Base-by-base conservation (phyloP, 2,113 vertebrate genomes). In the Engystomops pustulosus region DNA sequence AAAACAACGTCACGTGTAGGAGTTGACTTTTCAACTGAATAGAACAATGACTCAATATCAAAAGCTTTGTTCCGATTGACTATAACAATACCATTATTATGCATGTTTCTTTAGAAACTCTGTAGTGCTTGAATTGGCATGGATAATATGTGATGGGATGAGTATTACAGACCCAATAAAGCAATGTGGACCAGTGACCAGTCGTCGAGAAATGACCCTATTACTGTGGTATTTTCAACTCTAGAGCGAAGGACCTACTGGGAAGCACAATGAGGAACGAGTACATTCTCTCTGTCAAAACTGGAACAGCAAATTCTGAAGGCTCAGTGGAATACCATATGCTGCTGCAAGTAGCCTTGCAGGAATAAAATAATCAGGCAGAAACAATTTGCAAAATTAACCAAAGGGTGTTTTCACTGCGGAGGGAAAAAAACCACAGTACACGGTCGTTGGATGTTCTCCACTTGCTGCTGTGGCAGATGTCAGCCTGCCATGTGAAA, bases 251-350 rank as follows among this genome's bases (percentile, higher is more conserved):
- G 14, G 44, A 77, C 71, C 72, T 77, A 47, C 45, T 78, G 8
- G 44, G 32, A 84, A 68, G 25, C 32, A 53, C 34, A 34, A 53
- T 4, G 32, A 71, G 79, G 32, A 38, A 81, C 68, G 23, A 77
- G 32, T 68, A 58, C 72, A 41, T 76, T 41, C 38, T 53, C 49
- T 34, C 60, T 69, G 82, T 69, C 23, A 84, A 62, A 84, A 69
- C 44, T 78, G 32, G 74, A 77, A 41, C 58, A 78, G 62, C 45
- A 68, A 51, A 84, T 67, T 68, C n/a, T 84, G 82, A 60, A 78
- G 72, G 79, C 82, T 77, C 82, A 78, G 82, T 77, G 58, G 44
- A 84, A 77, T 78, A 84, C 72, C 62, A 84, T 84, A 84, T 84
- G 82, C n/a, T 84, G 30, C 72, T 84, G 62, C 60, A 84, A 84